Base-by-base conservation (phyloP, 2,888 invertebrate genomes). In the Melangyna quadrimaculata region DNA sequence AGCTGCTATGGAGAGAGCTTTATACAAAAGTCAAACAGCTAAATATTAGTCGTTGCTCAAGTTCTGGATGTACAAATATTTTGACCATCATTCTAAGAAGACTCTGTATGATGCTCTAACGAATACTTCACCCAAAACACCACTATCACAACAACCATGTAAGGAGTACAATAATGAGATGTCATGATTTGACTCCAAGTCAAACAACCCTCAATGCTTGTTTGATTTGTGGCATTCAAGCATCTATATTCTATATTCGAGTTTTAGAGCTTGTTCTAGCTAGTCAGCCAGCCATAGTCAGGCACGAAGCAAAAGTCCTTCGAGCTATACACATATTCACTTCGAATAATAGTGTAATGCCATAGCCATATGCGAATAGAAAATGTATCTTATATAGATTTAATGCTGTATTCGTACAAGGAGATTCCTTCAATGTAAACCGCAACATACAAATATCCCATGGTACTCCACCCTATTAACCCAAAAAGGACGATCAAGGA, bases 191-290 rank as follows among this genome's bases (percentile, higher is more conserved):
- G 61, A 70, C 48, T 65, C 48, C 12, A 75, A 74, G 70, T 71
- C 75, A 71, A 69, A 63, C 74, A 53, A 61, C 32, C 53, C 32
- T 29, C 70, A 45, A 48, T 74, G 70, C 55, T 70, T 80, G 70
- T 80, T 80, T 75, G 80, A 80, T 80, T 80, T 80, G 70, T 70
- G 75, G 80, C 40, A 53, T 48, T 69, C 73, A 27, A 71, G 45
- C 19, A 67, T 22, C 19, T n/a, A 19, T 32, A n/a, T n/a, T n/a
- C n/a, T n/a, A 7, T 0, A 55, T 55, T 19, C 5, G 19, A 35
- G 19, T 35, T 6, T 35, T 35, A 57, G 35, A 57, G 35, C 57
- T 19, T 57, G 32, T 10, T 57, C 57, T 32, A 57, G 1, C 19
- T 3, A 19, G 7, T 12, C 27, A 51, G 24, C 12, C 10, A 53